A percentile compares a stretch with the other conserved stretches of the same genome.
Evolutionary conservation across 2,888 invertebrate genomes (phyloP).

Genomic region (Philereme vetulata): DNA sequence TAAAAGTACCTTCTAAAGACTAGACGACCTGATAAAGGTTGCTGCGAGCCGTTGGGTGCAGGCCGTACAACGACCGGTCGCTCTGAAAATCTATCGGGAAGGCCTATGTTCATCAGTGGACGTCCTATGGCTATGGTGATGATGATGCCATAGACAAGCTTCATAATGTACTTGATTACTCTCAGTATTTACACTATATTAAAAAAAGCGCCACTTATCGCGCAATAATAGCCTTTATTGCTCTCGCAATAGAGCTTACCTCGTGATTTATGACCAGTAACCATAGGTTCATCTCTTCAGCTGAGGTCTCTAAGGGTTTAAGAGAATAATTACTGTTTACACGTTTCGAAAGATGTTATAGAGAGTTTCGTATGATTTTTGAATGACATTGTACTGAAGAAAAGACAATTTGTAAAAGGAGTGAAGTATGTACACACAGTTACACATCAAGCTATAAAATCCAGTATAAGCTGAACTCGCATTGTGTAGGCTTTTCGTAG

Average conservation of each 20-base stretch:
- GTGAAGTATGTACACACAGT: no score
- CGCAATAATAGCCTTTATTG: slow-evolving; percentile 26
- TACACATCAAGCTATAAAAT: no score
- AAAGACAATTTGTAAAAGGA: no score
- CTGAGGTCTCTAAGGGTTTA: slow-evolving; percentile 19
- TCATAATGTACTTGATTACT: slow-evolving; percentile 2
- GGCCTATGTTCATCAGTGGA: no score
- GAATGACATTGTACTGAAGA: slow-evolving; percentile 17
- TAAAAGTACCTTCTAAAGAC: no score
- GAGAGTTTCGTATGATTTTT: slow-evolving; percentile 7
- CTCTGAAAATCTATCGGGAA: no score
- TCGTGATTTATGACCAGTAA: slow-evolving; percentile 26
- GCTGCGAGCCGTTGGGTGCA: no score
- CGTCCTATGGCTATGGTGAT: no score
- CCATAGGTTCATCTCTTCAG: slow-evolving; percentile 9
- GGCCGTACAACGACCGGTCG: no score
- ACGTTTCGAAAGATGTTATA: slow-evolving; percentile 8
- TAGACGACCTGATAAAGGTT: no score
- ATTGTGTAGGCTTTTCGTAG: no score
- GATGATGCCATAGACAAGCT: not conserved
- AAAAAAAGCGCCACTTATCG: slow-evolving; percentile 29
- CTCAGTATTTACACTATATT: slow-evolving; percentile 27
- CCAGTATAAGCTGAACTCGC: no score
- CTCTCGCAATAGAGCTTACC: slow-evolving; percentile 19
- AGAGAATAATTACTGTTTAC: slow-evolving; percentile 21